Conservation (phyloP, 2,797 vertebrate genomes). For the Podarcis siculus region DNA sequence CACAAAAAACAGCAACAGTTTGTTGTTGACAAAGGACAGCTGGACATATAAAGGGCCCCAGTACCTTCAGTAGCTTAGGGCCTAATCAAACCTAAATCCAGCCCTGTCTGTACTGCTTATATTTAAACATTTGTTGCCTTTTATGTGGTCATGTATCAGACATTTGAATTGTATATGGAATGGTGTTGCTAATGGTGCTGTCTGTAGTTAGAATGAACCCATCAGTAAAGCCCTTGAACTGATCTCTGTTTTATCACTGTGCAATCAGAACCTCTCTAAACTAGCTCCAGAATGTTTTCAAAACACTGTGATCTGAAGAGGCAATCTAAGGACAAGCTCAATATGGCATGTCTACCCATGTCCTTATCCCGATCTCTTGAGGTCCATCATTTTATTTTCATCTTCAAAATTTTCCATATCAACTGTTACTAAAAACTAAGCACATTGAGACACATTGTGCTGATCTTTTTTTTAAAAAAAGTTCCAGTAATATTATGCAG, state of each 20-base stretch:
- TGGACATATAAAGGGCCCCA: too few species aligned
- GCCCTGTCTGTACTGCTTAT: too few species aligned
- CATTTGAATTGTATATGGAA: not conserved
- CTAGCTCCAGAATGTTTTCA: not conserved
- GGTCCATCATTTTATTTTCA: not conserved
- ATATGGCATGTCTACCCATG: not conserved
- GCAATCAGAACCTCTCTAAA: not conserved
- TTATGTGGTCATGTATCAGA: not conserved
- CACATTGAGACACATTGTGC: not conserved
- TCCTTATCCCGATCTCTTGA: not conserved
- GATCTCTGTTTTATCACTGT: not conserved
- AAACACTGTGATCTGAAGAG: not conserved
- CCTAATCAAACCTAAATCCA: too few species aligned
- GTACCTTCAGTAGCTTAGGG: too few species aligned
- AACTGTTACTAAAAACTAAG: not conserved
- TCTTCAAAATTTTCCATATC: not conserved
- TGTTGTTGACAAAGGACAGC: too few species aligned
- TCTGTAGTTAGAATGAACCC: not conserved
- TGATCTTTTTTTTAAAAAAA: not conserved
- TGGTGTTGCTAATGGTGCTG: not conserved
- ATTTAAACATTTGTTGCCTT: too few species aligned
- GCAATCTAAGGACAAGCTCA: not conserved
- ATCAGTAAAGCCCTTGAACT: not conserved
- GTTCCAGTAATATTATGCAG: not conserved
- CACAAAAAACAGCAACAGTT: too few species aligned